phyloP scores from a whole-genome alignment of 2,797 vertebrate species.

The Choloepus didactylus region DNA sequence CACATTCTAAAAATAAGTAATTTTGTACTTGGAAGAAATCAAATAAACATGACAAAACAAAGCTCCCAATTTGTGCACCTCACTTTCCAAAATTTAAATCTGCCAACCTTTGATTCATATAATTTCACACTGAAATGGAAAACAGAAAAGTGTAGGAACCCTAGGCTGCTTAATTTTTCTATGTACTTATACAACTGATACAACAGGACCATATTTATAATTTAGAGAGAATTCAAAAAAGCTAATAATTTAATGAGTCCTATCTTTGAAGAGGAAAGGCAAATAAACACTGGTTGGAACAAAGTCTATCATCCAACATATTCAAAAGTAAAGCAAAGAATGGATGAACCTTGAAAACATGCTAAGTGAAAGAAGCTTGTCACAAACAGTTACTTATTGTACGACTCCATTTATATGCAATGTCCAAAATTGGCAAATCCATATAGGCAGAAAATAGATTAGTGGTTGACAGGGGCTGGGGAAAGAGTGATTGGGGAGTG shows the following conservation, averaged over 20 bases:
- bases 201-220: background rate
- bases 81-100: slow-evolving; percentile 58
- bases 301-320: background rate
- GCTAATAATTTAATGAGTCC: slow-evolving; percentile 22
- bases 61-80: background rate
- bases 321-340: slow-evolving; percentile 1
- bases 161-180: background rate
- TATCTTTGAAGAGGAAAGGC: slow-evolving; percentile 4
- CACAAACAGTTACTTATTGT: background rate
- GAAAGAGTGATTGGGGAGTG: background rate
- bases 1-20: slow-evolving; percentile 3
- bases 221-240: slow-evolving; percentile 53
- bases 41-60: background rate
- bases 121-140: background rate
- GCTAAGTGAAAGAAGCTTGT: slow-evolving; percentile 32
- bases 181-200: slow-evolving; percentile 27
- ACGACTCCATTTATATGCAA: background rate
- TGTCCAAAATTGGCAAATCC: background rate
- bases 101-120: slow-evolving; percentile 28
- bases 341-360: slow-evolving; percentile 8
- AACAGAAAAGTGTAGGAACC: background rate
- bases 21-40: slow-evolving; percentile 40
- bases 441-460: background rate
- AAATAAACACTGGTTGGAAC: slow-evolving; percentile 53
- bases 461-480: background rate